Conservation (phyloP, 2,113 vertebrate species). For the Sisor rabdophorus region DNA sequence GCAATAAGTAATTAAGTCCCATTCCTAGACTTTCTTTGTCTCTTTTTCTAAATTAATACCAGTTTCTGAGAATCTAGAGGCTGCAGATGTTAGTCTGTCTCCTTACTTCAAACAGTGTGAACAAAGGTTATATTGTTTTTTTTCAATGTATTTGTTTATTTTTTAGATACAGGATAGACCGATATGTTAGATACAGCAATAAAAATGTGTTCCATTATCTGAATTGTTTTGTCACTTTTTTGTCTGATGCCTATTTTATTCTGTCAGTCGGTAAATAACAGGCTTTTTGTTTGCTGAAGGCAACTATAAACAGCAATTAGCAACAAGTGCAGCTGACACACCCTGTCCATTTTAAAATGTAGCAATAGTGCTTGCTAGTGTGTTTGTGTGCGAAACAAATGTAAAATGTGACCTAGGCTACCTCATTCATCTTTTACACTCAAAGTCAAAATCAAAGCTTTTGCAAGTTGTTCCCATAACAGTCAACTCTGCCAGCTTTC, state of each 20-base stretch:
- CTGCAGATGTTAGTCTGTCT: background rate
- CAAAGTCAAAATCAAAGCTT: conserved; percentile 8
- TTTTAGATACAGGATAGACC: background rate
- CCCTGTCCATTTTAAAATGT: conserved; percentile 26
- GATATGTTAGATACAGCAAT: background rate
- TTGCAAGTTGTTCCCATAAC: conserved; percentile 24
- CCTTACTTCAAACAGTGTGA: background rate
- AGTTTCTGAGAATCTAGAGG: background rate
- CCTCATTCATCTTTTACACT: conserved; percentile 7
- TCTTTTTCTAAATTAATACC: conserved; percentile 9
- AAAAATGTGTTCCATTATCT: conserved; percentile 25
- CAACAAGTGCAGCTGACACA: conserved; percentile 34
- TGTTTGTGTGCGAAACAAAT: background rate
- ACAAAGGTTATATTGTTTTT: conserved; percentile 1
- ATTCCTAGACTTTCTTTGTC: conserved; percentile 15
- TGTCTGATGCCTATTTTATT: conserved; percentile 29
- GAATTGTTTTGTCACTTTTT: conserved; percentile 25
- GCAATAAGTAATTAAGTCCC: conserved; percentile 27
- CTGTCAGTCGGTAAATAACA: conserved; percentile 48
- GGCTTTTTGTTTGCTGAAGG: conserved; percentile 39
- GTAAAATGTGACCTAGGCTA: conserved; percentile 15
- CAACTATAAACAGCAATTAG: conserved; percentile 49
- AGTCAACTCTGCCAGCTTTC: conserved; percentile 21
- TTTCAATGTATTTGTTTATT: background rate
- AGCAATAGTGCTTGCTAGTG: conserved; percentile 4